A percentile compares a stretch with the other conserved stretches of the same genome.
Evolutionary conservation across 2,888 invertebrate genomes (phyloP).

Genomic region (Romanomermis culicivorax): DNA sequence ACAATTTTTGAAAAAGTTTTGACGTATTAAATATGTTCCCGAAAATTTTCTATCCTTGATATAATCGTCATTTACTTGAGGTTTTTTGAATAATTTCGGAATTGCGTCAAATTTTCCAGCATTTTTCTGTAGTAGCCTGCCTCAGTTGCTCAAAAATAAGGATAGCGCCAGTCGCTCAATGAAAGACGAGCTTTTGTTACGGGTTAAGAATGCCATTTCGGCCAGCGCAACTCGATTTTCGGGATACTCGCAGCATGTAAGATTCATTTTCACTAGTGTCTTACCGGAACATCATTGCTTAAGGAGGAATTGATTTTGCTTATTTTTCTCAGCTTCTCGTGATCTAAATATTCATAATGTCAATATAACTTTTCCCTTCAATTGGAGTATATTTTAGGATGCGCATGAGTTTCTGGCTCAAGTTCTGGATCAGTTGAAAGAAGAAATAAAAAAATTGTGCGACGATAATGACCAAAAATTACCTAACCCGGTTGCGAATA

Average conservation of each 20-base stretch:
- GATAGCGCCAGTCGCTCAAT: neutral
- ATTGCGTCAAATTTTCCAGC: neutral
- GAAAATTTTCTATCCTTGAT: neutral
- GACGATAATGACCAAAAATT: constrained; percentile 3
- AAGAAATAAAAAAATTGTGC: constrained; percentile 23
- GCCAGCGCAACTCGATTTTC: constrained; percentile 24
- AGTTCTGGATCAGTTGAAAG: constrained; percentile 28
- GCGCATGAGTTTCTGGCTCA: constrained; percentile 30
- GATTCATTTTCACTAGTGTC: constrained; percentile 10
- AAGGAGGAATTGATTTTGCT: too few species aligned
- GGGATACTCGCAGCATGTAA: constrained; percentile 28
- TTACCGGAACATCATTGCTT: neutral
- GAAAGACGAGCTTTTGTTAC: constrained; percentile 15
- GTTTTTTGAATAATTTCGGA: neutral
- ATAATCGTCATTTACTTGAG: neutral
- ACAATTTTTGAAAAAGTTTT: too few species aligned
- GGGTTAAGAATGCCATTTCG: constrained; percentile 25
- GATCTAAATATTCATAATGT: too few species aligned
- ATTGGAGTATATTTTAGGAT: constrained; percentile 28
- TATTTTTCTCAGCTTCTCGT: too few species aligned
- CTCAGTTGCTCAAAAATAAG: neutral
- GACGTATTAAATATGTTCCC: too few species aligned
- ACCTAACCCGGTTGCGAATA: constrained; percentile 23
- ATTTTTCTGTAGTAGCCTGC: neutral
- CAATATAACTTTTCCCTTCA: too few species aligned